Evolutionary conservation across 1,140 invertebrate genomes (phyloP), one percentile per base, ranked within the genome.

Genomic region (Aplysia californica): DNA sequence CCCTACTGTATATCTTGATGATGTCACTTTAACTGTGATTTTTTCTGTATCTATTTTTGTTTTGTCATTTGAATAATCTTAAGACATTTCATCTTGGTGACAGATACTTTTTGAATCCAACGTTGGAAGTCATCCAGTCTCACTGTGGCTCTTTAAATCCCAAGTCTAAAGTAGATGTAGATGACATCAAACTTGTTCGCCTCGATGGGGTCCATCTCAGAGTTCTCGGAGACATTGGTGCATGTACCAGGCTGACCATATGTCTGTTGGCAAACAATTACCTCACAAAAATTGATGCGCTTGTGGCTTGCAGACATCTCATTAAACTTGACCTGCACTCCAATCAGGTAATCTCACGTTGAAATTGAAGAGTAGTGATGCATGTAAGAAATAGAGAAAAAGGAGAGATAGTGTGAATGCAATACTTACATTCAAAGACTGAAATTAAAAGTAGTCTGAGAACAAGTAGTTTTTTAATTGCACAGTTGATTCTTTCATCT

Each of bases 261-360:
- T 87, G 86, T 64, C 82, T 87, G n/a, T 74, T 90, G 33, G 76
- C 80, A 64, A 86, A 87, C 75, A 90, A 90, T 75, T 89, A 83
- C 70, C 61, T 90, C 1, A 84, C 82, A 31, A 86, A 84, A 58
- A 85, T 90, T 76, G 85, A 87, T 78, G 83, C 81, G 1, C 76
- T 90, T 2, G 77, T 71, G 29, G 56, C 76, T 23, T 90, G 89
- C 80, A 64, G 75, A 67, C 80, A 89, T 10, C 77, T 90, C 5
- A 72, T 87, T n/a, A 87, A 86, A 70, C 78, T 90, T 23, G 88
- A 90, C 80, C 72, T 90, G 15, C 87, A 88, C 78, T 80, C 82
- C 61, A 90, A 90, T 80, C 86, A 88, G 86, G 88, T 89, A 80
- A 78, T 73, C n/a, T 23, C 26, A 38, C 3, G 33, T 31, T 10